These are phyloP conservation scores for Laodelphax striatellus DNA, from an alignment of 1,140 invertebrate species.

Conservation along the genomic window DNA sequence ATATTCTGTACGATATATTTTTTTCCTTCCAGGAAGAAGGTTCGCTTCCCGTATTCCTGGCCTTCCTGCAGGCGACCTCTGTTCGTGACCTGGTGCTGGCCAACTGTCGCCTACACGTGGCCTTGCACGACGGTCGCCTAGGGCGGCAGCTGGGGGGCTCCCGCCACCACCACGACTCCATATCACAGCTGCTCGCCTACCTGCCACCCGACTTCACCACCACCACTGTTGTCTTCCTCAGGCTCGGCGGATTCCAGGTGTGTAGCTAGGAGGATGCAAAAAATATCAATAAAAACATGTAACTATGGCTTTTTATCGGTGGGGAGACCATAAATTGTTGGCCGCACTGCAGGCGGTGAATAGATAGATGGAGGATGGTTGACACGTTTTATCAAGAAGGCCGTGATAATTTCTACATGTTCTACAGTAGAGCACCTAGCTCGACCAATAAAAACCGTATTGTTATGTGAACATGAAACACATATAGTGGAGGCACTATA, in stretches of 20 bases:
- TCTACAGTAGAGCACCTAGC: too few species aligned
- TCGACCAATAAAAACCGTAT: too few species aligned
- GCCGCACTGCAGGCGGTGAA: too few species aligned
- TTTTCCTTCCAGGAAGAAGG: conserved; percentile 30
- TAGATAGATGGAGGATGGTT: too few species aligned
- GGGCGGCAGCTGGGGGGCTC: conserved; percentile 22
- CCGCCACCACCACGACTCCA: conserved; percentile 29
- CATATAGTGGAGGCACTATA: too few species aligned
- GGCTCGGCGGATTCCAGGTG: conserved; percentile 35
- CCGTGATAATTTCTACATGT: too few species aligned
- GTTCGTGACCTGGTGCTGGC: conserved; percentile 35
- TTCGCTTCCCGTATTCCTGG: conserved; percentile 33
- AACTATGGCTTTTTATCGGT: too few species aligned
- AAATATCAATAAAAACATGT: too few species aligned
- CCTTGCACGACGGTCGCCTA: conserved; percentile 33
- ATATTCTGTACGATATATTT: too few species aligned
- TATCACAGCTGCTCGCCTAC: conserved; percentile 30
- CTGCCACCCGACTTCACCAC: conserved; percentile 27
- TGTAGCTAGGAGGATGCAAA: conserved; percentile 19
- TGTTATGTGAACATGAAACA: too few species aligned
- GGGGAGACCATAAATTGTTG: too few species aligned
- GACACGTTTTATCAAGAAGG: too few species aligned
- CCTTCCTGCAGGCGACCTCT: conserved; percentile 33
- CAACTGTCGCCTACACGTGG: conserved; percentile 35
- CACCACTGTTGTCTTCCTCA: conserved; percentile 35